Percentiles rank a stretch among this genome's conserved stretches.
phyloP scores from a whole-genome alignment of 2,888 invertebrate genomes.

The Chironomus tentans region DNA sequence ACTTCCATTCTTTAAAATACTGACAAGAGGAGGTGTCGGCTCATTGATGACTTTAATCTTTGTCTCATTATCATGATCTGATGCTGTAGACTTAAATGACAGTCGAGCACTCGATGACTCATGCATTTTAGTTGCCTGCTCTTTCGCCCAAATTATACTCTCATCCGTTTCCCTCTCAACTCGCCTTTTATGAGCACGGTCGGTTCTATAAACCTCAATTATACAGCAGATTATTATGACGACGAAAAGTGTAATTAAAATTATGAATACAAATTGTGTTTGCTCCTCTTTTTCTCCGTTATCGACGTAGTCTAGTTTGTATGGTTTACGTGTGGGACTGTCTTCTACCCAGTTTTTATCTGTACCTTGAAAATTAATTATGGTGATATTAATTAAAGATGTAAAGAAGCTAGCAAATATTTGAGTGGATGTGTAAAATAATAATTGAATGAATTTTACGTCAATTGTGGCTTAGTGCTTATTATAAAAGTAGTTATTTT shows the following conservation, averaged over 20 bases:
- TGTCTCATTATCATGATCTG: background rate
- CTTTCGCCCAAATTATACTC: constrained; percentile 62
- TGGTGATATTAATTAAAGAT: background rate
- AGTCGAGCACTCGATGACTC: constrained; percentile 46
- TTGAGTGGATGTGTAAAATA: background rate
- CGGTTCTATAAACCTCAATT: constrained; percentile 69
- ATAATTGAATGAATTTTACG: constrained; percentile 20
- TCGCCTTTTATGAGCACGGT: constrained; percentile 61
- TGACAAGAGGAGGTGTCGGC: constrained; percentile 37
- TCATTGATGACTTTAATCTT: constrained; percentile 30
- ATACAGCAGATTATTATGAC: constrained; percentile 56
- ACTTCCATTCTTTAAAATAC: constrained; percentile 41
- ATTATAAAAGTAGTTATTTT: too few relatives aligned
- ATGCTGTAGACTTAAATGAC: background rate
- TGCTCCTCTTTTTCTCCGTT: constrained; percentile 70
- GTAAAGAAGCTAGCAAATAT: background rate
- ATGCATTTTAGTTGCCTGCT: constrained; percentile 59
- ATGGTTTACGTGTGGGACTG: constrained; percentile 65
- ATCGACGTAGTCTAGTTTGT: constrained; percentile 64
- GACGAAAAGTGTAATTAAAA: constrained; percentile 64
- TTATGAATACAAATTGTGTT: constrained; percentile 70
- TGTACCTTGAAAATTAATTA: constrained; percentile 48
- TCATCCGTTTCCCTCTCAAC: constrained; percentile 69
- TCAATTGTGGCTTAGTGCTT: too few relatives aligned
- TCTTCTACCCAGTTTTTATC: constrained; percentile 79